Evolutionary conservation across 1,140 invertebrate species (phyloP), one percentile per base, ranked within the genome.

Genomic region (Hyphantria cunea): DNA sequence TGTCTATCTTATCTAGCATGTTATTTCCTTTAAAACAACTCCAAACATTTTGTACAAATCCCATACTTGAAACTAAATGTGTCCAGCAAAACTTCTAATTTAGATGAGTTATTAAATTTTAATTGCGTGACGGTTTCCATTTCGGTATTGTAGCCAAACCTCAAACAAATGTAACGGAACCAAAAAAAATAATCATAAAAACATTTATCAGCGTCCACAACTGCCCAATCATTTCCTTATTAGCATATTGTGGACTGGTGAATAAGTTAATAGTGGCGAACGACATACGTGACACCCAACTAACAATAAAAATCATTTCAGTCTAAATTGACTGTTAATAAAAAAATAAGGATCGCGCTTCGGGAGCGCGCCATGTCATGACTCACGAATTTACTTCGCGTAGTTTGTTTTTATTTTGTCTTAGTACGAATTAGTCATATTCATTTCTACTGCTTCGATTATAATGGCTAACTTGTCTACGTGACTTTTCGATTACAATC

Each of bases 291-390:
- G 51, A 51, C 58, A 34, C 34, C 60, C 50, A 62, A 64, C 62
- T 72, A 76, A 76, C 74, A 78, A 75, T 79, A 78, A 67, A 25
- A 25, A 25, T 25, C 76, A 76, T 76, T 80, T 68, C 64, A 53
- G 45, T 70, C 74, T 82, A 83, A 84, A 84, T 81, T 82, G 73
- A 71, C 77, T 68, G 72, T 79, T 82, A 70, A 74, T 70, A 84
- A 80, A 82, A 25, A 78, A 78, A 78, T 73, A 59, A 76, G 66
- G 63, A 72, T 69, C 64, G 63, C 70, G 64, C 48, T 70, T 72
- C 61, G 50, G 53, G 68, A 65, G 37, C 59, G 53, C 15, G 44
- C 11, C 17, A 25, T 25, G 17, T 9, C 68, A 48, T 86, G 84
- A 84, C 56, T 86, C 84, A 84, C 59, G 34, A 10, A n/a, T n/a